phyloP scores from a whole-genome alignment of 2,797 vertebrate species.

The Salmo trutta region DNA sequence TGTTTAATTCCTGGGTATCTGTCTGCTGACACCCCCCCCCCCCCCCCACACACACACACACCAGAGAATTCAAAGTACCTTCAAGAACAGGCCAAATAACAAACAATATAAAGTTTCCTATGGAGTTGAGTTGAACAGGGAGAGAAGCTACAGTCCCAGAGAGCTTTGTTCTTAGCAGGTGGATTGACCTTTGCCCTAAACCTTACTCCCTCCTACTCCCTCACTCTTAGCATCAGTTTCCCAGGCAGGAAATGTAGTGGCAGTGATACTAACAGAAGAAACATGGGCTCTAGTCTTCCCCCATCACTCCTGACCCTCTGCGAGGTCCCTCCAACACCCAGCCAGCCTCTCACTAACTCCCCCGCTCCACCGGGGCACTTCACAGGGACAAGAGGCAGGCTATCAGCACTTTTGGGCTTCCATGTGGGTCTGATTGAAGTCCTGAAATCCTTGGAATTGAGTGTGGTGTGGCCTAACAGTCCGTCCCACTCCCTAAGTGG shows the following conservation, averaged over 20 bases:
- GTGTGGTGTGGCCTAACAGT: constrained; percentile 49
- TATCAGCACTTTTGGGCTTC: constrained; percentile 49
- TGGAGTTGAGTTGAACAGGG: constrained; percentile 35
- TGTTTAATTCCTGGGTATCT: background rate
- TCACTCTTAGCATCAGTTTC: constrained; percentile 7
- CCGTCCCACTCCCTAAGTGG: constrained; percentile 65
- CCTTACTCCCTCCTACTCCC: constrained; percentile 5
- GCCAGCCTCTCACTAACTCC: background rate
- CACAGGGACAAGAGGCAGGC: constrained; percentile 19
- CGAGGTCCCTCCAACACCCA: background rate
- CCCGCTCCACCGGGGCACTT: background rate
- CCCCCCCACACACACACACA: too few species aligned
- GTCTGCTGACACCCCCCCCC: background rate
- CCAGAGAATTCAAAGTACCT: constrained; percentile 29
- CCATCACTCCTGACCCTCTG: constrained; percentile 9
- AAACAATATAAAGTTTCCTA: constrained; percentile 47
- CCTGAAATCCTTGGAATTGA: constrained; percentile 57
- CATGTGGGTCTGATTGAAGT: constrained; percentile 67
- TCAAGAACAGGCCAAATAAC: constrained; percentile 49
- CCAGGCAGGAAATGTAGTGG: constrained; percentile 49
- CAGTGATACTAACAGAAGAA: constrained; percentile 20
- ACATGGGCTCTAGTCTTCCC: constrained; percentile 27
- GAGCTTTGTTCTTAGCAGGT: constrained; percentile 65
- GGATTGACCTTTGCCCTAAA: constrained; percentile 54
- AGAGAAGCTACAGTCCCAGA: constrained; percentile 24